phyloP scores from a whole-genome alignment of 1,140 invertebrate genomes.

The Cardiocondyla obscurior region DNA sequence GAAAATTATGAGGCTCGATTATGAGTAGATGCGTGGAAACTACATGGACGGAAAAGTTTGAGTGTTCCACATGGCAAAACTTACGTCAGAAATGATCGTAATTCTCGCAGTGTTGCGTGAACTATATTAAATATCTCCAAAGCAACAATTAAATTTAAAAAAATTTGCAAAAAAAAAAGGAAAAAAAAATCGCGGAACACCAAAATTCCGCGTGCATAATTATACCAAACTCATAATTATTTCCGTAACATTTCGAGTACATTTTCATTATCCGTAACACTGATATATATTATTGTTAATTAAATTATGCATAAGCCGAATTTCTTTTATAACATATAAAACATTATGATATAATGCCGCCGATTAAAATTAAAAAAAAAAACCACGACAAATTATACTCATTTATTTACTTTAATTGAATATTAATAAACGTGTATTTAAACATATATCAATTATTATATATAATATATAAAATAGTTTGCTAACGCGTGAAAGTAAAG shows the following conservation, averaged over 20 bases:
- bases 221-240: background rate
- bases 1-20: conserved; percentile 40
- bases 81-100: background rate
- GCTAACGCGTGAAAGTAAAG: background rate
- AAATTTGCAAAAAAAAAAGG: background rate
- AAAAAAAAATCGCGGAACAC: background rate
- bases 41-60: background rate
- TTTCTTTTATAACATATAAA: conserved; percentile 4
- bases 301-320: background rate
- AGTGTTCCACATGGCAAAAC: background rate
- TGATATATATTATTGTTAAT: conserved; percentile 3
- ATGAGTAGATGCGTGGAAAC: conserved; percentile 27
- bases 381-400: background rate
- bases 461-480: conserved; percentile 30
- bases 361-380: conserved; percentile 10
- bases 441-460: conserved; percentile 12
- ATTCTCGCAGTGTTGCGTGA: background rate
- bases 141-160: conserved; percentile 17
- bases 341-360: background rate
- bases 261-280: background rate
- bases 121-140: conserved; percentile 10
- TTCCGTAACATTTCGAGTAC: background rate
- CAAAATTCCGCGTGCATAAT: background rate
- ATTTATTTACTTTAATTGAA: conserved; percentile 39
- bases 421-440: conserved; percentile 15